phyloP scores from a whole-genome alignment of 2,888 invertebrate species.

The Hetaerina titia region DNA sequence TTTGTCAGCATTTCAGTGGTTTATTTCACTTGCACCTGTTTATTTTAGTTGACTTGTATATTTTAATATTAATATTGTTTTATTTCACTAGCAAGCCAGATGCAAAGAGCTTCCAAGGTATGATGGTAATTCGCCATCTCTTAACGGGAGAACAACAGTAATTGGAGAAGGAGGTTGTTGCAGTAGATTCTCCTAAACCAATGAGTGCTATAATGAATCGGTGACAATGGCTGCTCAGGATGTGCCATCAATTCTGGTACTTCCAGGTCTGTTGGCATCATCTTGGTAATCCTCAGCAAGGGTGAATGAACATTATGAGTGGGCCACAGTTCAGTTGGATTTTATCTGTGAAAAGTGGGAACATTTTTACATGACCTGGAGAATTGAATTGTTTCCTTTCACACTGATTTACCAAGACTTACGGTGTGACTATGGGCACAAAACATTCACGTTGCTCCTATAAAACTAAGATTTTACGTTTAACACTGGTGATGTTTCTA shows the following conservation, averaged over 20 bases:
- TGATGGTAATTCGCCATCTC: conserved; percentile 84
- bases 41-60: neutral
- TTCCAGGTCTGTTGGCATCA: conserved; percentile 43
- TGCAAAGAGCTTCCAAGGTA: conserved; percentile 90
- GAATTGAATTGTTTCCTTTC: conserved; percentile 44
- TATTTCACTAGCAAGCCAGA: conserved; percentile 85
- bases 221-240: conserved; percentile 23
- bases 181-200: conserved; percentile 77
- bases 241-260: conserved; percentile 36
- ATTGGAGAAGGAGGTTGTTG: conserved; percentile 84
- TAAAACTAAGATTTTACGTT: conserved; percentile 39
- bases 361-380: conserved; percentile 16
- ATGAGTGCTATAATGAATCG: conserved; percentile 45
- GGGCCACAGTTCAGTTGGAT: conserved; percentile 41
- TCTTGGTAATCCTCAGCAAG: conserved; percentile 1
- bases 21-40: neutral
- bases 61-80: neutral
- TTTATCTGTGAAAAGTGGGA: conserved; percentile 25
- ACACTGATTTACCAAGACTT: conserved; percentile 22
- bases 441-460: conserved; percentile 45
- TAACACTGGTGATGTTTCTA: conserved; percentile 65
- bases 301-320: conserved; percentile 44
- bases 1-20: neutral
- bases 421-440: conserved; percentile 38
- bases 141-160: conserved; percentile 86